Base-by-base conservation (phyloP, 2,797 vertebrate genomes). In the Stomatorhinus walkeri region DNA sequence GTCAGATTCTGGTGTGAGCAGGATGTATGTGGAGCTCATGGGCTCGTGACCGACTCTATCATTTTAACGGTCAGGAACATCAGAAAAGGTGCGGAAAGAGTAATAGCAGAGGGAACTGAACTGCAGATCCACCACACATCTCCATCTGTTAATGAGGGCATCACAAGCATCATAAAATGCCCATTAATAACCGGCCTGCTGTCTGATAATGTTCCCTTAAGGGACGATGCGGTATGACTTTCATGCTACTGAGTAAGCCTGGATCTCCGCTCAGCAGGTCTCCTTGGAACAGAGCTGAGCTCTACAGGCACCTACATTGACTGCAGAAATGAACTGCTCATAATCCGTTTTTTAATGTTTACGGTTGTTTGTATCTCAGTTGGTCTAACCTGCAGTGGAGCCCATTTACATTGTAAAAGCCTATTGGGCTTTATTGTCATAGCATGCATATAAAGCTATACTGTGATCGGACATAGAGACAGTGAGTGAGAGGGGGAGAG, bases 141-240 rank as follows among this genome's bases (percentile, higher is more conserved):
- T 88, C 56, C 12, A 24, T 89, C 61, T 89, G 56, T 64, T 89
- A 89, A 89, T 88, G 19, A 64, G 28, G n/a, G 22, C 61, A 52
- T 68, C 87, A 88, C 54, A 64, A 12, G 76, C 54, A 64, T 83
- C 40, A 84, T 49, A 61, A 84, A 84, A 56, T 12, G 81, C 4
- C 24, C 51, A n/a, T 54, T 54, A 56, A 54, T 40, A 59, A 87
- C 51, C 1, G 22, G 52, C 16, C 28, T 14, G 12, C 5, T 56
- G 51, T 86, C 84, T 36, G 22, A 40, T 2, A 49, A 85, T 9
- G 46, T 85, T 52, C 83, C 19, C 83, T 28, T 14, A 49, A 28
- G 46, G 48, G 22, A 5, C 8, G 48, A 24, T 51, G 22, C 46
- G 2, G 3, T 32, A 51, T 85, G 83, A 52, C 36, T 43, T 79